Conservation (phyloP, 2,113 vertebrate species). For the Sitta europaea region DNA sequence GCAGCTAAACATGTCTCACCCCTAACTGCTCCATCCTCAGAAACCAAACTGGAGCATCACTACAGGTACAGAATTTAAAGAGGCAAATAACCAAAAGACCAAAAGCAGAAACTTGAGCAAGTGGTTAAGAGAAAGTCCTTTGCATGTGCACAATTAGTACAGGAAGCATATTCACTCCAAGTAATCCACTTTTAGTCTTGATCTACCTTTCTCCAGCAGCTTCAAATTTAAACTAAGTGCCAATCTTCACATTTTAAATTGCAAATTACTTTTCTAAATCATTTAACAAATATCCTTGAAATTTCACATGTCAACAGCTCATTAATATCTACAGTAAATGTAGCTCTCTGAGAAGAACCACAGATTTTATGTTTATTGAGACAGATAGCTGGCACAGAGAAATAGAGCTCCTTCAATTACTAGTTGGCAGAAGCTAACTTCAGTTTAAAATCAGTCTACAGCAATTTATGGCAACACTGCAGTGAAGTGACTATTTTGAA, state of each 20-base stretch:
- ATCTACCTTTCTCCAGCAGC: conserved; percentile 43
- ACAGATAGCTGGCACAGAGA: conserved; percentile 69
- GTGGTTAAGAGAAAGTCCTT: background rate
- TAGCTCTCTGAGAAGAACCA: conserved; percentile 67
- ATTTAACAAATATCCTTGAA: conserved; percentile 73
- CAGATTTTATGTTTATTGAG: conserved; percentile 70
- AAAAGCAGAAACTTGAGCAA: background rate
- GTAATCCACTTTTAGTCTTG: conserved; percentile 32
- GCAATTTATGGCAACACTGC: conserved; percentile 70
- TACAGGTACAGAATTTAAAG: background rate
- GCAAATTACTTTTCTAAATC: conserved; percentile 75
- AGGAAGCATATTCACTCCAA: background rate
- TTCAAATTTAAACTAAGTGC: conserved; percentile 64
- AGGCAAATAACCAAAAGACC: background rate
- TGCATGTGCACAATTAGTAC: background rate
- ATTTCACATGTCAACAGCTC: conserved; percentile 73
- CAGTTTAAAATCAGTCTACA: conserved; percentile 68
- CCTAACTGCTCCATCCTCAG: background rate
- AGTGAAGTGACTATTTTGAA: conserved; percentile 70
- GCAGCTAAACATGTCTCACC: background rate
- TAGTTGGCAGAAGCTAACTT: conserved; percentile 74
- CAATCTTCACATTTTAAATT: conserved; percentile 62
- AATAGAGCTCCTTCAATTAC: conserved; percentile 69
- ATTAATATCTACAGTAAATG: conserved; percentile 73
- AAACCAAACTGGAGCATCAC: background rate